A percentile compares a stretch with the other conserved stretches of the same genome.
phyloP scores from a whole-genome alignment of 2,113 vertebrate genomes.

The Odobenus rosmarus region DNA sequence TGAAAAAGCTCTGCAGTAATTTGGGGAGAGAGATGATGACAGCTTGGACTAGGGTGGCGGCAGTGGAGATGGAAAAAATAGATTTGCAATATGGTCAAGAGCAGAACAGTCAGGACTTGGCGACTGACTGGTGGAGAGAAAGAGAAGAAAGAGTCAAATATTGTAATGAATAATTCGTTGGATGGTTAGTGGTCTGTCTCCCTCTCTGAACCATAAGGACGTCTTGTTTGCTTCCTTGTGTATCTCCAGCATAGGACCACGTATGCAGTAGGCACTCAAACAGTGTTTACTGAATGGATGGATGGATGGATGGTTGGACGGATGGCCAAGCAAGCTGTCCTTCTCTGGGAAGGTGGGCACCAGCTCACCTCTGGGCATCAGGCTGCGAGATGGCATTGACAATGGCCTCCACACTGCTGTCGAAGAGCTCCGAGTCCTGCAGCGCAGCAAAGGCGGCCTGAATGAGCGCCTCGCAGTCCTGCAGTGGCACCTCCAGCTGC shows the following conservation, averaged over 20 bases:
- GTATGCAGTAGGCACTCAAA: background rate
- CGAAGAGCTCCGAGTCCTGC: constrained; percentile 97
- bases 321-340: background rate
- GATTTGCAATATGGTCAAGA: constrained; percentile 43
- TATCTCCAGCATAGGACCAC: constrained; percentile 10
- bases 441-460: constrained; percentile 95
- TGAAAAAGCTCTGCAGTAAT: constrained; percentile 17
- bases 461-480: constrained; percentile 95
- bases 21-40: constrained; percentile 28
- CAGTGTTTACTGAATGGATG: background rate
- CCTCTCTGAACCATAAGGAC: constrained; percentile 7
- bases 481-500: constrained; percentile 95
- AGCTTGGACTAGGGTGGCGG: constrained; percentile 34
- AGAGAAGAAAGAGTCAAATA: constrained; percentile 50
- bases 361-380: constrained; percentile 95
- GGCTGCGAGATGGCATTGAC: constrained; percentile 99
- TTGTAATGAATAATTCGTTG: constrained; percentile 39
- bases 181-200: constrained; percentile 27
- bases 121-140: background rate
- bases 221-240: constrained; percentile 24
- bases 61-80: constrained; percentile 37
- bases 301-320: background rate
- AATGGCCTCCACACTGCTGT: constrained; percentile 97
- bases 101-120: constrained; percentile 41
- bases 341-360: background rate